Evolutionary conservation across 2,797 vertebrate genomes (phyloP), one percentile per base, ranked within the genome.

Genomic region (Anguilla marmorata): DNA sequence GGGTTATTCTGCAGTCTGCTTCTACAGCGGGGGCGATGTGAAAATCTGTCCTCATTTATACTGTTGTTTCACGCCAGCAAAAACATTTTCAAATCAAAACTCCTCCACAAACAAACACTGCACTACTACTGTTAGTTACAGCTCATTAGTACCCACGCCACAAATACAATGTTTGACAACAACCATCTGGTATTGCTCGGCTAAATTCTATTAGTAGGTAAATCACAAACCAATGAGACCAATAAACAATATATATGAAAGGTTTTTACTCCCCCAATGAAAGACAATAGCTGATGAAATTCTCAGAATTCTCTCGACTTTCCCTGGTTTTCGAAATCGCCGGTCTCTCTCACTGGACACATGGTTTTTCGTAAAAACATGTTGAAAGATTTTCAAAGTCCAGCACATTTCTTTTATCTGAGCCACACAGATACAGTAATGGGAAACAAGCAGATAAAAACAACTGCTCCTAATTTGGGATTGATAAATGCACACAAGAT

Each of bases 11-110:
- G 87, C 91, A 90, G 91, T 89, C 90, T 89, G 87, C 58, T 91
- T 89, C 90, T 92, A 87, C 90, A 92, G 87, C 69, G 58, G 58
- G 90, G 89, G 41, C 87, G 85, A 45, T 84, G 27, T 85, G 76
- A 91, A 92, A 93, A 91, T 91, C 92, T 93, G 93, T 91, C 94
- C 91, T 92, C 92, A 93, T 93, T 95, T 94, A 94, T 92, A 92
- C 60, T 88, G 80, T 86, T 88, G 91, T 87, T 83, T 87, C 66
- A 60, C 52, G 80, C 63, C 74, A 87, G 89, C 56, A 91, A 88
- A 85, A 86, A 87, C 85, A 86, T 90, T 90, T 88, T 88, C 88
- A 89, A 90, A 86, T 89, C 84, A 87, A 87, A 87, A 82, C 80
- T 88, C 90, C 84, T 86, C 72, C 33, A 88, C 87, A 90, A 88